Evolutionary conservation across 1,140 invertebrate species (phyloP), one percentile per base, ranked within the genome.

Genomic region (Acyrthosiphon pisum): DNA sequence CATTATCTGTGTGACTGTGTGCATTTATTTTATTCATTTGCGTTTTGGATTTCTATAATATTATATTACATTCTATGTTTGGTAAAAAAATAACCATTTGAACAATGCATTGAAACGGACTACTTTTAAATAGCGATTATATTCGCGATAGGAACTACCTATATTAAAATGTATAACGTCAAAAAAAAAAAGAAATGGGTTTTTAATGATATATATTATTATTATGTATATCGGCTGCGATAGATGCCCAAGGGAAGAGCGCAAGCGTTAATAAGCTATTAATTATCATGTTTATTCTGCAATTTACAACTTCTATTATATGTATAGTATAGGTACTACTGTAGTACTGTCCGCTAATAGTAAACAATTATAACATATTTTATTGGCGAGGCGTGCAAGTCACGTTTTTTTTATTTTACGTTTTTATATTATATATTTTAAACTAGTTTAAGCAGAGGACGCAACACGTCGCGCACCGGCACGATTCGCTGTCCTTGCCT

Each of bases 391-490:
- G 60, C 60, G 60, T 76, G 60, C 60, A 76, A 76, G 60, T 76
- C 60, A 76, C 60, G 60, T 76, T n/a, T 76, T n/a, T 68, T n/a
- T n/a, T n/a, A n/a, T 60, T 56, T 68, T n/a, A 68, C 9, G 60
- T 68, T 68, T 68, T 68, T 60, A 60, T 68, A 14, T n/a, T 14
- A n/a, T 26, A 1, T n/a, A 14, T 68, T 76, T 76, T 76, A 76
- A 76, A 76, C 60, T 76, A 76, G 60, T 76, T 76, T 76, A 76
- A 76, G n/a, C n/a, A 76, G n/a, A 76, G 60, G 60, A 76, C 60
- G 60, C 30, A 76, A 76, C n/a, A 76, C 30, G 41, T 4, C 60
- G 3, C n/a, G 14, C 60, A 76, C 60, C 60, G 60, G n/a, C 60
- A 76, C 60, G 30, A 76, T 76, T n/a, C 14, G 60, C 60, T 76